A percentile compares a stretch with the other conserved stretches of the same genome.
These are phyloP conservation scores for Tipula vernalis DNA, from an alignment of 2,888 invertebrate species.

Conservation along the genomic window DNA sequence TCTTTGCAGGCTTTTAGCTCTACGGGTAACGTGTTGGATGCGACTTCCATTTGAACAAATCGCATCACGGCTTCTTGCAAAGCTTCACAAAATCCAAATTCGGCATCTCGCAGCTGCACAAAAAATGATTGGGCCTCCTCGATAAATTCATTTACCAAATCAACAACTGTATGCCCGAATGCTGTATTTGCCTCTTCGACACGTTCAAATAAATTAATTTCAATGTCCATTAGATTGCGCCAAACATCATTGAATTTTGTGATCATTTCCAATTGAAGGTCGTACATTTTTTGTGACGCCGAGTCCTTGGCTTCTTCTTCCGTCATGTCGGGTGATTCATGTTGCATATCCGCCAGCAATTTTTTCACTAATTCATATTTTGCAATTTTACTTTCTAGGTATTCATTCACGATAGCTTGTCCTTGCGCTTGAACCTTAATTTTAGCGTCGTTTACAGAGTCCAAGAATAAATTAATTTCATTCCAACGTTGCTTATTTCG, in stretches of 20 bases:
- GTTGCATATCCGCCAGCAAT: not conserved
- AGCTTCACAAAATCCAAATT: constrained; percentile 38
- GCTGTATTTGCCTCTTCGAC: constrained; percentile 59
- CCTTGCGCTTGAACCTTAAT: constrained; percentile 45
- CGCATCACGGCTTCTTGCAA: constrained; percentile 26
- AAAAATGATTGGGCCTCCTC: constrained; percentile 47
- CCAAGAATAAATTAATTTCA: constrained; percentile 47
- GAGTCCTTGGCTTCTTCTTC: not conserved
- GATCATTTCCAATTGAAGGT: not conserved
- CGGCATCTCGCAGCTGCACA: constrained; percentile 47
- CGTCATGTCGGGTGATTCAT: not conserved
- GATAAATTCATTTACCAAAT: constrained; percentile 53
- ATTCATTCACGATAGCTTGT: constrained; percentile 29
- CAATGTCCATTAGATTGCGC: constrained; percentile 32
- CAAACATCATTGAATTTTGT: constrained; percentile 36
- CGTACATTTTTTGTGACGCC: not conserved
- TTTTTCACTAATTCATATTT: not conserved
- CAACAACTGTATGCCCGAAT: constrained; percentile 62
- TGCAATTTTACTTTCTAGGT: not conserved
- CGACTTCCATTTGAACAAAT: constrained; percentile 24
- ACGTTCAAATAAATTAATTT: constrained; percentile 54
- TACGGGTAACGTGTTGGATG: constrained; percentile 24
- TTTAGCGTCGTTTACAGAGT: constrained; percentile 50
- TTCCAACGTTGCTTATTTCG: constrained; percentile 49
- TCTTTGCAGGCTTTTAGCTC: constrained; percentile 35